phyloP scores from a whole-genome alignment of 2,888 invertebrate species.

The Anthophora plumipes region DNA sequence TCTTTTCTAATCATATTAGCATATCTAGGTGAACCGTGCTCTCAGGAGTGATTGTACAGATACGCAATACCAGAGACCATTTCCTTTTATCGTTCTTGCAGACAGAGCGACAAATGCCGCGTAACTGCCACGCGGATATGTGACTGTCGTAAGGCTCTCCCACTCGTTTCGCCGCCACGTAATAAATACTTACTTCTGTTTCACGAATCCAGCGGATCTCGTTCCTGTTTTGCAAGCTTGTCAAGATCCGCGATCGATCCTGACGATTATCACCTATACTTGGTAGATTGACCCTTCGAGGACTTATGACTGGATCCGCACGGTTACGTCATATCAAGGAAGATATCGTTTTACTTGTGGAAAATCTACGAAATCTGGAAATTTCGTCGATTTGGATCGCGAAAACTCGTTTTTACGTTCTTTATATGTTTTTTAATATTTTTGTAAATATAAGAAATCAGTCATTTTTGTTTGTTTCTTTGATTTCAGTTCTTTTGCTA shows the following conservation, averaged over 20 bases:
- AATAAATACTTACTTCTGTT: background rate
- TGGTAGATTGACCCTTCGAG: background rate
- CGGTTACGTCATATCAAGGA: too few species aligned
- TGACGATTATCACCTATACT: background rate
- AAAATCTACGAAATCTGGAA: too few species aligned
- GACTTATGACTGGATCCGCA: too few species aligned
- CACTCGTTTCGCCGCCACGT: slow-evolving; percentile 47
- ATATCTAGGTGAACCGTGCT: slow-evolving; percentile 56
- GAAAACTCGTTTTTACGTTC: too few species aligned
- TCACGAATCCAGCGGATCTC: slow-evolving; percentile 21
- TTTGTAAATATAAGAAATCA: too few species aligned
- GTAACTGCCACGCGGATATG: slow-evolving; percentile 62
- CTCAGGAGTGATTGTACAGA: slow-evolving; percentile 59
- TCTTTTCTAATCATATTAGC: slow-evolving; percentile 61
- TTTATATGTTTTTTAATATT: too few species aligned
- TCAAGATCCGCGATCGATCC: slow-evolving; percentile 31
- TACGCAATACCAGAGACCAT: slow-evolving; percentile 58
- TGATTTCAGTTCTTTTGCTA: too few species aligned
- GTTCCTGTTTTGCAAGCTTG: slow-evolving; percentile 35
- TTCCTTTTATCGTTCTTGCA: slow-evolving; percentile 71
- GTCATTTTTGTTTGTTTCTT: too few species aligned
- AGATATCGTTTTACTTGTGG: too few species aligned
- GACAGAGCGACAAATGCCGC: slow-evolving; percentile 59
- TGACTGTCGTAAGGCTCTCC: slow-evolving; percentile 68
- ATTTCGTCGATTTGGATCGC: too few species aligned